These are phyloP conservation scores for Panurus biarmicus DNA, from an alignment of 2,113 vertebrate species.

Conservation along the genomic window DNA sequence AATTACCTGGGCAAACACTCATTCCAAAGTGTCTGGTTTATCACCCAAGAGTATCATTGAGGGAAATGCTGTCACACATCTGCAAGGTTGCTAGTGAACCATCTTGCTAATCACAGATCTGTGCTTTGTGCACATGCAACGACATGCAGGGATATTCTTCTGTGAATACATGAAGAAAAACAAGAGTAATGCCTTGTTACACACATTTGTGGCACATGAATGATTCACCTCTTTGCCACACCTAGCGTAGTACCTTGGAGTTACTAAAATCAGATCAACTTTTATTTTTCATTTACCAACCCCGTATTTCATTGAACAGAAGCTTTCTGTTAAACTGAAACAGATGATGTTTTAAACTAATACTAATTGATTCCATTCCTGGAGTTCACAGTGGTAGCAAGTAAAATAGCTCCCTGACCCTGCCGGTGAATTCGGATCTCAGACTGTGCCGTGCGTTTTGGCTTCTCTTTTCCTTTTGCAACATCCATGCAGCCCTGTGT, in stretches of 20 bases:
- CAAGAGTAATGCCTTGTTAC: not conserved
- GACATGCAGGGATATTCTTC: not conserved
- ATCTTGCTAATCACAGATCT: not conserved
- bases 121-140: not conserved
- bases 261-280: conserved; percentile 50
- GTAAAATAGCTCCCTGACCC: conserved; percentile 64
- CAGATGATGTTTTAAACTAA: conserved; percentile 78
- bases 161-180: not conserved
- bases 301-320: conserved; percentile 70
- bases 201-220: not conserved
- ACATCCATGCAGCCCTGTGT: not conserved
- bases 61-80: not conserved
- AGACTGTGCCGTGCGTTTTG: not conserved
- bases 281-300: conserved; percentile 71
- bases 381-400: conserved; percentile 67
- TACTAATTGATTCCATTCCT: conserved; percentile 79
- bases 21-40: not conserved
- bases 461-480: not conserved
- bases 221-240: not conserved
- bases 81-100: not conserved
- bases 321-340: conserved; percentile 75
- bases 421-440: conserved; percentile 35
- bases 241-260: conserved; percentile 3
- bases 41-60: not conserved
- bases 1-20: not conserved